Base-by-base conservation (phyloP, 2,113 vertebrate species). In the Nerophis lumbriciformis region DNA sequence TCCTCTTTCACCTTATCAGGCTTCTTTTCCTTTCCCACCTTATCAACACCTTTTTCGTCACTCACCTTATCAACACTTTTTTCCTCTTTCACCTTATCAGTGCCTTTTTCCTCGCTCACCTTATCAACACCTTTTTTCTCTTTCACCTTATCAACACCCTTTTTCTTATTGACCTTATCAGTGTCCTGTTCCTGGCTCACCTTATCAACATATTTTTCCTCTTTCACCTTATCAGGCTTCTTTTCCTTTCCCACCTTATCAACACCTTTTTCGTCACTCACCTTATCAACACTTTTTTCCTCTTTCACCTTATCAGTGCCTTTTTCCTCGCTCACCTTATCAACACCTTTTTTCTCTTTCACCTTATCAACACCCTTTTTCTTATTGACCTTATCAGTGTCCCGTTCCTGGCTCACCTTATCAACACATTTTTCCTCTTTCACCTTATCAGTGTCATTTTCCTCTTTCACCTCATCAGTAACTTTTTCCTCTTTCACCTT, bases 81-180 rank as follows among this genome's bases (percentile, higher is more conserved):
- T 16, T 16, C 50, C n/a, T 52, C 50, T 19, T 52, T 21, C 50
- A 39, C 38, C 8, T 39, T 8, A 42, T 42, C 39, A 9, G 4
- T 2, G 1, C 39, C 39, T 10, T 42, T 9, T 9, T 52, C n/a
- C 50, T 52, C 3, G 0, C 4, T 42, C 39, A 42, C 39, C 6
- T 6, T 42, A 8, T 42, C 50, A 19, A 19, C 6, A 19, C 11
- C 50, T 8, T 52, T 7, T 16, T 16, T 16, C n/a, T 52, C 50
- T 1, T 52, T n/a, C 6, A 14, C 13, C 4, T n/a, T 50, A n/a
- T 6, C 48, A 6, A 28, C 28, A 28, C 28, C 2, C 2, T 28
- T 28, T 28, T 48, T 15, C 13, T 49, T 15, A 1, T 49, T 49
- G 5, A 49, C 48, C 35, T 74, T 83, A 49, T 38, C 48, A 14